Conservation (phyloP, 2,888 invertebrate species). For the Andrena bicolor region DNA sequence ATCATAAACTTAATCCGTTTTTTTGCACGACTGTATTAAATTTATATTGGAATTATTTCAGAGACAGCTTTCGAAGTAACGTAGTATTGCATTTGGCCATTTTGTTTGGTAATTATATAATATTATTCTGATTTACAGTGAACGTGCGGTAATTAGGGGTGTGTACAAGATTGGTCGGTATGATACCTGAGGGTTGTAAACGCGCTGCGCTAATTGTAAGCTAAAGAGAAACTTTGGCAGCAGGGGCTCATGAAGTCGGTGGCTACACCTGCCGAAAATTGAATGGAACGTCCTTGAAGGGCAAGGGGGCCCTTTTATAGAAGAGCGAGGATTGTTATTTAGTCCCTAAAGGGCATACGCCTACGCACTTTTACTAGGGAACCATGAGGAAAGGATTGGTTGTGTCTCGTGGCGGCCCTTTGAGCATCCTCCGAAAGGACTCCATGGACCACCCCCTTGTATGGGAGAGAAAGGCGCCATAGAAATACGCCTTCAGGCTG, state of each 20-base stretch:
- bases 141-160: too few species aligned
- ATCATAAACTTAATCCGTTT: not conserved
- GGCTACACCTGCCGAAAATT: constrained; percentile 51
- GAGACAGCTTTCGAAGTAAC: not conserved
- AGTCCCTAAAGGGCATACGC: constrained; percentile 84
- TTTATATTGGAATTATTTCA: not conserved
- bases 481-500: not conserved
- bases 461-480: not conserved
- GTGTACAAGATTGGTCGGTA: too few species aligned
- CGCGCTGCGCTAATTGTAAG: constrained; percentile 69
- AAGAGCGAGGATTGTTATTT: constrained; percentile 60
- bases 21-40: not conserved
- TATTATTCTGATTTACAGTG: not conserved
- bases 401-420: constrained; percentile 72
- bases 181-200: constrained; percentile 14
- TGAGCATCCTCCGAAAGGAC: constrained; percentile 61
- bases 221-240: constrained; percentile 80
- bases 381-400: constrained; percentile 80
- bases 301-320: constrained; percentile 66
- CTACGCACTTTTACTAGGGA: constrained; percentile 85
- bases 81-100: not conserved
- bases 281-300: constrained; percentile 57
- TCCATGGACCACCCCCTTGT: constrained; percentile 22
- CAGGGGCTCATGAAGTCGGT: constrained; percentile 78
- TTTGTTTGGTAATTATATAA: not conserved